Conservation (phyloP, 2,888 invertebrate species). For the Scaptomyza flava region DNA sequence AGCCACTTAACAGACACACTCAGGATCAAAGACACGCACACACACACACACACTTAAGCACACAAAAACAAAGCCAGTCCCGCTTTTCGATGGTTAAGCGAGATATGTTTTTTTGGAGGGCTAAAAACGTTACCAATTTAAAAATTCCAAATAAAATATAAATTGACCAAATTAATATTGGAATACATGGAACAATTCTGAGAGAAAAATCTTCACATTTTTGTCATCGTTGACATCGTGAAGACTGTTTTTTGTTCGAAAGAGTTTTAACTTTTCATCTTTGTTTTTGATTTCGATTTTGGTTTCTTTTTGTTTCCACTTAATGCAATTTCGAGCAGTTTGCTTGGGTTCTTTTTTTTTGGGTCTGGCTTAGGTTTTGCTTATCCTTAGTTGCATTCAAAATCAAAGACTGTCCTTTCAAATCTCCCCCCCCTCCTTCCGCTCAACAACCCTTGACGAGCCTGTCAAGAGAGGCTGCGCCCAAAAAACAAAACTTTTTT, state of each 20-base stretch:
- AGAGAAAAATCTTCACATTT: constrained; percentile 83
- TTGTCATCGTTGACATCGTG: constrained; percentile 43
- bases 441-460: neutral
- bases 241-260: constrained; percentile 3
- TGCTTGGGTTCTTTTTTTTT: constrained; percentile 8
- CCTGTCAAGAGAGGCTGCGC: constrained; percentile 22
- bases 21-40: constrained; percentile 30
- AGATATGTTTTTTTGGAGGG: constrained; percentile 64
- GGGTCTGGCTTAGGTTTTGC: constrained; percentile 29
- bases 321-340: constrained; percentile 35
- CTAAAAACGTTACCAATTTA: constrained; percentile 83
- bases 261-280: constrained; percentile 5
- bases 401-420: constrained; percentile 44
- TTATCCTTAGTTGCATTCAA: constrained; percentile 49
- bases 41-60: neutral
- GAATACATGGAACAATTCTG: constrained; percentile 83
- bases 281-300: constrained; percentile 11
- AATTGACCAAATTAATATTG: constrained; percentile 85
- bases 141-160: constrained; percentile 85
- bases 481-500: constrained; percentile 20
- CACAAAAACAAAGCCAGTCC: constrained; percentile 33
- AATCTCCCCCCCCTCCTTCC: neutral
- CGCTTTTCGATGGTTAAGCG: constrained; percentile 63
- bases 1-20: constrained; percentile 71
- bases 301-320: constrained; percentile 9